A percentile compares a stretch with the other conserved stretches of the same genome.
Conservation (phyloP, 2,797 vertebrate genomes). For the Phoebastria nigripes region DNA sequence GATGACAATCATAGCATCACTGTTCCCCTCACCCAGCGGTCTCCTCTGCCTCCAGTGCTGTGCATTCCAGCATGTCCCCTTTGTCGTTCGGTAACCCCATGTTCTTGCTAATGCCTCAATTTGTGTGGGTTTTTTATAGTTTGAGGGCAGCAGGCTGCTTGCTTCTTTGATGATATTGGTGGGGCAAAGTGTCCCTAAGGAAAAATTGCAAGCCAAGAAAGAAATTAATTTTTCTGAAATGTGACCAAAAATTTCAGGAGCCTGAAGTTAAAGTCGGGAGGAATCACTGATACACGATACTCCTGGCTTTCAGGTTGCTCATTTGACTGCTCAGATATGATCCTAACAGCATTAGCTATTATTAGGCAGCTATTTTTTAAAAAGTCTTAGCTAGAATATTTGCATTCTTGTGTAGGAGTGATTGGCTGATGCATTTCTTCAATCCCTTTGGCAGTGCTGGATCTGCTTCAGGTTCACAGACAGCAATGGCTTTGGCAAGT, state of each 20-base stretch:
- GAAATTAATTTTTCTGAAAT: not conserved
- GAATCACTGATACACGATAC: not conserved
- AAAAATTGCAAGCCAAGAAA: not conserved
- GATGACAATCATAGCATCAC: not conserved
- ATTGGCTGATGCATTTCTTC: not conserved
- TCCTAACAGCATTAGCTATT: not conserved
- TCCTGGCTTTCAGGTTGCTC: not conserved
- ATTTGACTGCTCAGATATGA: not conserved
- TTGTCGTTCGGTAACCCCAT: not conserved
- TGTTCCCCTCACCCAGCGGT: rapidly evolving
- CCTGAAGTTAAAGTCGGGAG: not conserved
- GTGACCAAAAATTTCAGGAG: not conserved
- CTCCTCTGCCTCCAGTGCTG: not conserved
- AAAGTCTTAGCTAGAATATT: not conserved
- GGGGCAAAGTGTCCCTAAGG: not conserved
- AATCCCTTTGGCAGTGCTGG: not conserved
- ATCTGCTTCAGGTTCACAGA: not conserved
- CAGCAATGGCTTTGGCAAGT: not conserved
- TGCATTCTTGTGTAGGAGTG: not conserved
- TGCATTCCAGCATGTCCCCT: not conserved
- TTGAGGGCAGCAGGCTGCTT: not conserved
- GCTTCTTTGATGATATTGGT: not conserved
- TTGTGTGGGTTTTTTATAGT: not conserved
- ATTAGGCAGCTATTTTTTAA: not conserved
- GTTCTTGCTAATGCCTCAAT: not conserved